Conservation (phyloP, 2,113 vertebrate species). For the Neotragus moschatus region DNA sequence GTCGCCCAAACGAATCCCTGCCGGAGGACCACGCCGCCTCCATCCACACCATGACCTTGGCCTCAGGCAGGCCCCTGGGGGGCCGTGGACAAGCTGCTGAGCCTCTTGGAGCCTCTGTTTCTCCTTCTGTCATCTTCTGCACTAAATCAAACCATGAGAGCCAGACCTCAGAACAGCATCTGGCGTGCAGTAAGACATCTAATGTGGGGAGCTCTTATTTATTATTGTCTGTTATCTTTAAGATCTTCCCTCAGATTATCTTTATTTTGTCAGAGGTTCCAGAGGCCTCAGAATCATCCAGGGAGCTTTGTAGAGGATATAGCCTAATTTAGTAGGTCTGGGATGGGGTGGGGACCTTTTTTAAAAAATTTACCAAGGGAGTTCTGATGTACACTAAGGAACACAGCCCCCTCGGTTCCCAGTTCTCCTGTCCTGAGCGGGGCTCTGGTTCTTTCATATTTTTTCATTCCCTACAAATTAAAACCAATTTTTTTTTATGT, state of each 20-base stretch:
- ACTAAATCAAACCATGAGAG: not conserved
- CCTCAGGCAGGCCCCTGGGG: not conserved
- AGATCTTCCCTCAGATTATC: not conserved
- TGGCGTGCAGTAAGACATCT: not conserved
- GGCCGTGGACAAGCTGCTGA: not conserved
- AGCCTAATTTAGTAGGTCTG: not conserved
- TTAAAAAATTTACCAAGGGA: not conserved
- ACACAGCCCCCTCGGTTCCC: not conserved
- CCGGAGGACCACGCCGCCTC: not conserved
- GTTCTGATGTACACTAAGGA: not conserved
- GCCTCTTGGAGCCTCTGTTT: not conserved
- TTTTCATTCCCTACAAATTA: not conserved
- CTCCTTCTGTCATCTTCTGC: not conserved
- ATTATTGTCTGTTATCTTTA: not conserved
- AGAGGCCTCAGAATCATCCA: not conserved
- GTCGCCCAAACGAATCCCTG: not conserved
- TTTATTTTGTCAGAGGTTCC: not conserved
- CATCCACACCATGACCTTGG: too few relatives aligned
- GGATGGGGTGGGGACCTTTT: not conserved
- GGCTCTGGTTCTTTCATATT: not conserved
- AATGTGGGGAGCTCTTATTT: accelerated
- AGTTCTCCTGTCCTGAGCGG: not conserved
- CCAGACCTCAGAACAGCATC: not conserved
- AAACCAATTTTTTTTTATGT: not conserved
- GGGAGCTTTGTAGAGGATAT: not conserved